Evolutionary conservation across 1,140 invertebrate species (phyloP).

Genomic region (Drepana arcuata): DNA sequence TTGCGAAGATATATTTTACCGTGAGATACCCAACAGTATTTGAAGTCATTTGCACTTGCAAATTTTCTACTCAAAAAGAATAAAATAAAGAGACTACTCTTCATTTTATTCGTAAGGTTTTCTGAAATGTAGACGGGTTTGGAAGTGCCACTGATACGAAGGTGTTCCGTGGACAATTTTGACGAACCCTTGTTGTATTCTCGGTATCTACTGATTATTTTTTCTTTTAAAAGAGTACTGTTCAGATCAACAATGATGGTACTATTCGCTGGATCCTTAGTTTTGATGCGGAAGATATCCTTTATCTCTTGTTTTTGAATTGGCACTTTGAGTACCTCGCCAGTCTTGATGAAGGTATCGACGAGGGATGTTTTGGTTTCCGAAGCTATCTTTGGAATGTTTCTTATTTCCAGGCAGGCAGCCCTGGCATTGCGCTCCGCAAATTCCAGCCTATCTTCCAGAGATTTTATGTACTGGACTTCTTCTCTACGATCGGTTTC

Average conservation of each 20-base stretch:
- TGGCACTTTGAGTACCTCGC: not conserved
- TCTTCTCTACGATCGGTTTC: too few relatives aligned
- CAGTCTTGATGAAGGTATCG: not conserved
- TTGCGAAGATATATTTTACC: constrained; percentile 15
- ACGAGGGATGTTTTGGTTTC: not conserved
- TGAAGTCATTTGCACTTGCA: constrained; percentile 6
- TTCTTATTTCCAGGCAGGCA: not conserved
- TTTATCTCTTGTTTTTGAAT: not conserved
- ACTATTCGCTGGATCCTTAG: not conserved
- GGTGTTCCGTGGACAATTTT: not conserved
- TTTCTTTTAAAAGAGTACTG: not conserved
- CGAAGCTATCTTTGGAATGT: not conserved
- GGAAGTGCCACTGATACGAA: not conserved
- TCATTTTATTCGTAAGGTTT: too few relatives aligned
- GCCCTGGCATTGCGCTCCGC: not conserved
- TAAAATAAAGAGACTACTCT: too few relatives aligned
- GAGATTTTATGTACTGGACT: not conserved
- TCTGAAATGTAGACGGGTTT: not conserved
- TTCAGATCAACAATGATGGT: not conserved
- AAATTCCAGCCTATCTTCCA: not conserved
- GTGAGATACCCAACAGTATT: constrained; percentile 14
- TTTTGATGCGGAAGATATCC: not conserved
- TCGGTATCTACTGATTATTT: not conserved
- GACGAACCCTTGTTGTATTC: not conserved
- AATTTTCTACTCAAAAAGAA: constrained; percentile 12